A percentile compares a stretch with the other conserved stretches of the same genome.
These are phyloP conservation scores for Catostylus mosaicus DNA, from an alignment of 30 jellyfish, hydroid and myxozoan species.

Conservation along the genomic window DNA sequence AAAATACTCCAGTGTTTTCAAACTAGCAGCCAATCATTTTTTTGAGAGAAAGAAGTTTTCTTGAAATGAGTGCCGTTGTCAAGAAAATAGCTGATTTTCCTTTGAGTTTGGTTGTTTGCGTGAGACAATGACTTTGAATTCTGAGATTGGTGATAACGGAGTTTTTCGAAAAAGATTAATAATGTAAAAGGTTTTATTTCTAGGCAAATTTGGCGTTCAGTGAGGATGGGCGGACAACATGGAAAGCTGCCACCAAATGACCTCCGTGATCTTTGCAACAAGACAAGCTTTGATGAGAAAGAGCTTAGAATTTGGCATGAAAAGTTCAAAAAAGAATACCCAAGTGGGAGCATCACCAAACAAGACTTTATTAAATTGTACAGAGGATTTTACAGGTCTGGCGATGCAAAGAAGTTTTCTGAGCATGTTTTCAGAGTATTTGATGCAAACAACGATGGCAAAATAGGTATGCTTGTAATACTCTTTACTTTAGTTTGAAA, in stretches of 20 bases:
- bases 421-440: slow-evolving; percentile 89
- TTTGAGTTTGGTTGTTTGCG: too few species aligned
- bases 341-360: slow-evolving; percentile 75
- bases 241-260: slow-evolving; percentile 80
- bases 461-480: slow-evolving; percentile 63
- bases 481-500: neutral
- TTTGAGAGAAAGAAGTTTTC: too few species aligned
- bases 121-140: too few species aligned
- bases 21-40: too few species aligned
- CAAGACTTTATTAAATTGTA: slow-evolving; percentile 66
- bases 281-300: slow-evolving; percentile 64
- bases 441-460: slow-evolving; percentile 81
- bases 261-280: slow-evolving; percentile 57
- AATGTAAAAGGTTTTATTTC: too few species aligned
- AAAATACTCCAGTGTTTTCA: too few species aligned
- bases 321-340: slow-evolving; percentile 76
- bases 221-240: slow-evolving; percentile 78
- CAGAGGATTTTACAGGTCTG: slow-evolving; percentile 71
- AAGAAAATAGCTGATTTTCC: too few species aligned
- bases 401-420: slow-evolving; percentile 78
- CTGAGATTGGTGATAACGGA: too few species aligned
- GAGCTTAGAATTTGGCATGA: slow-evolving; percentile 82
- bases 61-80: too few species aligned
- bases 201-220: too few species aligned
- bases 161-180: too few species aligned